Conservation (phyloP, 2,797 vertebrate species). For the Pagetopsis macropterus region DNA sequence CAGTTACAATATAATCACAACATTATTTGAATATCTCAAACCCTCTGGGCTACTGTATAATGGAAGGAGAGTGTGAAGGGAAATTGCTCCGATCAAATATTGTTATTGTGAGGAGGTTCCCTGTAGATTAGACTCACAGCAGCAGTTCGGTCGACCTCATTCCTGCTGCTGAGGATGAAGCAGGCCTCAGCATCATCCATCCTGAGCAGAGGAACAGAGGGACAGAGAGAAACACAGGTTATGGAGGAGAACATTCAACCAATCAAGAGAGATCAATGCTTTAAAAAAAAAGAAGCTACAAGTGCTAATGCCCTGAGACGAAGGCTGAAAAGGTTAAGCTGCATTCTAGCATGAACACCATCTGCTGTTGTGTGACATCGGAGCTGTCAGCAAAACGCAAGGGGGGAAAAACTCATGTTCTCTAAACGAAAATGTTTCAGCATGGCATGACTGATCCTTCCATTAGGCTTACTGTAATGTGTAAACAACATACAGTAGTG, state of each 20-base stretch:
- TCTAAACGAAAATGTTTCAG: not conserved
- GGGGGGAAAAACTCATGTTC: not conserved
- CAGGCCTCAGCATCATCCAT: constrained; percentile 99
- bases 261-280: not conserved
- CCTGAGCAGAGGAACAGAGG: constrained; percentile 75
- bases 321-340: constrained; percentile 12
- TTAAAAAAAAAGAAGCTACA: constrained; percentile 16
- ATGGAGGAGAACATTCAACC: not conserved
- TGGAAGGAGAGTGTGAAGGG: constrained; percentile 25
- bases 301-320: not conserved
- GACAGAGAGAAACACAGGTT: constrained; percentile 15
- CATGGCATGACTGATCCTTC: not conserved
- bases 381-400: not conserved
- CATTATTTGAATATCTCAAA: constrained; percentile 19
- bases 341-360: constrained; percentile 18
- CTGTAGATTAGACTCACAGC: constrained; percentile 86
- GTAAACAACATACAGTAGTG: too few species aligned
- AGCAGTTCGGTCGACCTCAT: constrained; percentile 94
- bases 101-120: not conserved
- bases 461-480: not conserved
- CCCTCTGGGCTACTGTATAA: constrained; percentile 27
- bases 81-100: constrained; percentile 11
- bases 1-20: constrained; percentile 7
- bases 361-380: not conserved
- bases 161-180: constrained; percentile 97